Evolutionary conservation across 2,797 vertebrate species (phyloP).

Genomic region (Enteromius fasciolatus): DNA sequence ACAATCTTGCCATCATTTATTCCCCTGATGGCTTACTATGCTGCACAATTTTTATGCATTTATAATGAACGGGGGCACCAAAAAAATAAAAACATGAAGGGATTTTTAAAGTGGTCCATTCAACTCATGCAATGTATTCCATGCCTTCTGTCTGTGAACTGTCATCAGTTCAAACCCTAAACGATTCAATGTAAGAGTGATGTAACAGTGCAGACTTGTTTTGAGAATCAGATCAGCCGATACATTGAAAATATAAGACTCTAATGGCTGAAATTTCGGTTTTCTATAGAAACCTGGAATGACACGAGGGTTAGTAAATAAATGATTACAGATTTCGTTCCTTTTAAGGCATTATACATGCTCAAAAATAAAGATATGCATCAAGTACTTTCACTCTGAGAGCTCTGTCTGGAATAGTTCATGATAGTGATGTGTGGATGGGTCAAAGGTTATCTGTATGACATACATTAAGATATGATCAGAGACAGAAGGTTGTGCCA

Average conservation of each 20-base stretch:
- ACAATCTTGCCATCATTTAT: neutral
- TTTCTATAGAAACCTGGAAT: neutral
- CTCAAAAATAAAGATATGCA: neutral
- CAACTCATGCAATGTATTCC: neutral
- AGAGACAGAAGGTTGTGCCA: slow-evolving; percentile 21
- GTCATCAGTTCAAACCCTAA: too few species aligned
- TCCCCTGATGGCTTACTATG: neutral
- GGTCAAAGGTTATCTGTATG: slow-evolving; percentile 38
- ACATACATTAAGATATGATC: slow-evolving; percentile 37
- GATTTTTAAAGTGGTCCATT: neutral
- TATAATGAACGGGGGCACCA: neutral
- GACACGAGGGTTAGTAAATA: neutral
- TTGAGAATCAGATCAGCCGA: neutral
- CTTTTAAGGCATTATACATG: neutral
- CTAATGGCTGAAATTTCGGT: neutral
- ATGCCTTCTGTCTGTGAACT: neutral
- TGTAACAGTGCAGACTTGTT: too few species aligned
- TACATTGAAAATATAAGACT: neutral
- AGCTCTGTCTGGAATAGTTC: slow-evolving; percentile 6
- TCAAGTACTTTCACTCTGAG: slow-evolving; percentile 20
- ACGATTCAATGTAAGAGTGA: too few species aligned
- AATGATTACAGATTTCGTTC: neutral
- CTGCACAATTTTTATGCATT: neutral
- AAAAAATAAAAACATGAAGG: neutral
- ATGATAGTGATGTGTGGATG: neutral